Conservation (phyloP, 2,113 vertebrate species). For the Apus apus region DNA sequence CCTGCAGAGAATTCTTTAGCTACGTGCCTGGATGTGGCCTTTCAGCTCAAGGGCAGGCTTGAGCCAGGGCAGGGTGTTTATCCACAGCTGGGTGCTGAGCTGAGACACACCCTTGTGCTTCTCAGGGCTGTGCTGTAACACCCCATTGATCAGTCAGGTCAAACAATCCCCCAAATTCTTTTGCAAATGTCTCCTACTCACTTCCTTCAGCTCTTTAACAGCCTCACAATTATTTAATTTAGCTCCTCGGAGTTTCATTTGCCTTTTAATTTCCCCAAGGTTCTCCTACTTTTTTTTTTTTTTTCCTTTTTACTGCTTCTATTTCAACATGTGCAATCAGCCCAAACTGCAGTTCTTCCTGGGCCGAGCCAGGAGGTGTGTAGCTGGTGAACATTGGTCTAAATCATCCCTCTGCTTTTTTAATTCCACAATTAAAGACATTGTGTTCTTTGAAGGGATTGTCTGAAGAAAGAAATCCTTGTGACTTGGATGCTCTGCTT, state of each 20-base stretch:
- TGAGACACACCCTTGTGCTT: background rate
- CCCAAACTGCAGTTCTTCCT: background rate
- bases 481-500: background rate
- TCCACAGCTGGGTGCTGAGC: background rate
- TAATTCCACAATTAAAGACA: background rate
- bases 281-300: background rate
- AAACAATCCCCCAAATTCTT: background rate
- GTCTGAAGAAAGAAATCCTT: background rate
- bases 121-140: background rate
- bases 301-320: background rate
- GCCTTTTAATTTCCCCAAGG: constrained; percentile 67
- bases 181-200: background rate
- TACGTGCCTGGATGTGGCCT: accelerated
- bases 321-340: background rate
- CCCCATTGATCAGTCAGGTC: background rate
- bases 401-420: background rate
- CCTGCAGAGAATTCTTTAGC: background rate
- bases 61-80: background rate
- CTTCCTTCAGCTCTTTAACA: background rate
- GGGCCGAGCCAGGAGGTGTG: accelerated
- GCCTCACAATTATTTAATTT: constrained; percentile 58
- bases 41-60: background rate
- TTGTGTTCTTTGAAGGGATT: background rate
- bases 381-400: background rate
- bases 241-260: constrained; percentile 42